Conservation (phyloP, 2,113 vertebrate species). For the Periophthalmodon schlosseri region DNA sequence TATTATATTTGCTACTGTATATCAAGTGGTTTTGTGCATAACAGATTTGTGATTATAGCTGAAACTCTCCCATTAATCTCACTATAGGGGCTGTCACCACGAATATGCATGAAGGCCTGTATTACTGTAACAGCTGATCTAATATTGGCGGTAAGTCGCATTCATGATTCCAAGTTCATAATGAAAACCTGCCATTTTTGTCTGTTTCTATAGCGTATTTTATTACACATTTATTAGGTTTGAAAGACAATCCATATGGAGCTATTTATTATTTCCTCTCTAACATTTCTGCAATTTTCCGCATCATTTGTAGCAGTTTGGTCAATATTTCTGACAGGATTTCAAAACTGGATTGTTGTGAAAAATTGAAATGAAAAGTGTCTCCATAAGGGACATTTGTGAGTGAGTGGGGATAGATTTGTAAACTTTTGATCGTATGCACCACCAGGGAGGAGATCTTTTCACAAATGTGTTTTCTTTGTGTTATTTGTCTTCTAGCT, state of each 20-base stretch:
- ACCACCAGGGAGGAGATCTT: neutral
- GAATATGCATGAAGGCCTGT: neutral
- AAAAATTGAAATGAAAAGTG: conserved; percentile 41
- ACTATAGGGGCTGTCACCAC: neutral
- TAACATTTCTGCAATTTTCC: conserved; percentile 57
- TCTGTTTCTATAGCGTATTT: neutral
- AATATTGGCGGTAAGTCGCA: conserved; percentile 1
- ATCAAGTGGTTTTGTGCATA: neutral
- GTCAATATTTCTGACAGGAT: conserved; percentile 64
- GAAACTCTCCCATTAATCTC: conserved; percentile 4
- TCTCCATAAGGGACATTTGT: conserved; percentile 29
- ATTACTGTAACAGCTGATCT: neutral
- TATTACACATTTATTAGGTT: conserved; percentile 14
- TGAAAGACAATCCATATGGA: neutral
- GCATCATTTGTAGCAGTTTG: conserved; percentile 45
- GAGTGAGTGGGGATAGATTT: conserved; percentile 23
- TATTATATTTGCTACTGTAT: neutral
- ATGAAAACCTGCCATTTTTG: conserved; percentile 4
- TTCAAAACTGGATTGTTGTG: conserved; percentile 53
- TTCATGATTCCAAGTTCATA: neutral
- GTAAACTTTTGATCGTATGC: conserved; percentile 38
- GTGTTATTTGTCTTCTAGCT: conserved; percentile 51
- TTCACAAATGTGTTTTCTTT: conserved; percentile 9
- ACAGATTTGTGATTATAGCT: neutral
- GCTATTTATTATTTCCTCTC: conserved; percentile 37